Percentiles rank a stretch among this genome's conserved stretches.
These are phyloP conservation scores for Onthophagus taurus DNA, from an alignment of 1,140 invertebrate species.

Conservation along the genomic window DNA sequence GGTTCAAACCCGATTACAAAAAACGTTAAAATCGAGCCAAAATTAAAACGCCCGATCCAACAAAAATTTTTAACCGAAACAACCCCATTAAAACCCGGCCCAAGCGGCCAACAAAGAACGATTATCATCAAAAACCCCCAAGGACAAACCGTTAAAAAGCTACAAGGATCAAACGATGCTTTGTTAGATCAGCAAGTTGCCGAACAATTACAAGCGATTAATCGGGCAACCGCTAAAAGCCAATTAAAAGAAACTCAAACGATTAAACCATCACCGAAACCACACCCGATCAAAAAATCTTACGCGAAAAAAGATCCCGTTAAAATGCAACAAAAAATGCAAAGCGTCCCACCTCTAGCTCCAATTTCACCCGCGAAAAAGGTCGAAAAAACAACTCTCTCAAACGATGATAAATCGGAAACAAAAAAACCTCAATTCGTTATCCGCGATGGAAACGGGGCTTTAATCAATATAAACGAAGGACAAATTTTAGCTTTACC, in stretches of 20 bases:
- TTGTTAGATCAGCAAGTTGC: slow-evolving; percentile 32
- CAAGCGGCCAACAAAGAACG: slow-evolving; percentile 24
- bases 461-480: slow-evolving; percentile 40
- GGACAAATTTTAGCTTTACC: slow-evolving; percentile 58
- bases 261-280: slow-evolving; percentile 4
- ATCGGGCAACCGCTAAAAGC: slow-evolving; percentile 7
- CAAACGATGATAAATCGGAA: slow-evolving; percentile 6
- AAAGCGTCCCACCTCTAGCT: slow-evolving; percentile 5
- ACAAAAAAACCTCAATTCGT: slow-evolving; percentile 31
- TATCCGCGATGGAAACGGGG: slow-evolving; percentile 34
- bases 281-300: slow-evolving; percentile 13
- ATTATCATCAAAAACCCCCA: slow-evolving; percentile 32
- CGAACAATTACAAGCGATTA: slow-evolving; percentile 34
- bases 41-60: not conserved
- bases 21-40: slow-evolving; percentile 1
- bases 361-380: slow-evolving; percentile 11
- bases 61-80: not conserved
- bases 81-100: slow-evolving; percentile 21
- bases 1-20: slow-evolving; percentile 25
- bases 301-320: slow-evolving; percentile 16
- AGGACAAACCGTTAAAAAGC: slow-evolving; percentile 29
- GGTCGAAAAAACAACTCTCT: slow-evolving; percentile 29
- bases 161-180: slow-evolving; percentile 26
- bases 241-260: slow-evolving; percentile 6
- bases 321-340: slow-evolving; percentile 7